Evolutionary conservation across 2,113 vertebrate genomes (phyloP).

Genomic region (Kryptolebias marmoratus): DNA sequence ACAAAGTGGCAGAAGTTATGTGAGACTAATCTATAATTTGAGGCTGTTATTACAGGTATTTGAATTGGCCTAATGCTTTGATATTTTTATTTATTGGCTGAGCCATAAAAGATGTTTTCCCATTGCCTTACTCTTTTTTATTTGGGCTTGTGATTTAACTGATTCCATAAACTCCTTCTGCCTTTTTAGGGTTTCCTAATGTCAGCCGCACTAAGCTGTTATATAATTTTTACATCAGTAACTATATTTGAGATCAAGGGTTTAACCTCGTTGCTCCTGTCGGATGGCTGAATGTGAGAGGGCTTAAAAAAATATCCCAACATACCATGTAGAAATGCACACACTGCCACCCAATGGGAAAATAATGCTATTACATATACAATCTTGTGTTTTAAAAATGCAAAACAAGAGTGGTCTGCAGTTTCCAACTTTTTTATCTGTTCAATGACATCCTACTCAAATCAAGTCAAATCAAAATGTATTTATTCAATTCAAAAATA

Average conservation of each 20-base stretch:
- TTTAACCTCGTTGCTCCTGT: slow-evolving; percentile 31
- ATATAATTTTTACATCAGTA: slow-evolving; percentile 42
- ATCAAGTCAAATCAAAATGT: too few species aligned
- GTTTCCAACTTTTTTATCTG: neutral
- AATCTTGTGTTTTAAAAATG: neutral
- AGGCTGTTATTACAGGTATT: too few species aligned
- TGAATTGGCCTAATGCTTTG: too few species aligned
- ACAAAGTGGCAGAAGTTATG: too few species aligned
- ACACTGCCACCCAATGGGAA: slow-evolving; percentile 48
- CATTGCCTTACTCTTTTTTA: slow-evolving; percentile 11
- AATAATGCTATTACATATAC: slow-evolving; percentile 6
- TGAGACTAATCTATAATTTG: too few species aligned
- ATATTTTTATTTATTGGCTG: too few species aligned
- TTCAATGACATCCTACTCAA: neutral
- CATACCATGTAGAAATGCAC: neutral
- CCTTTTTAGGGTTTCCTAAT: slow-evolving; percentile 1
- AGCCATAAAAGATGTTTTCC: too few species aligned
- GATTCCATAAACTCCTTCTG: slow-evolving; percentile 4
- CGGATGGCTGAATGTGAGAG: slow-evolving; percentile 33
- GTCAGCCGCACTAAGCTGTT: slow-evolving; percentile 26
- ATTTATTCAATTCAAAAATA: too few species aligned
- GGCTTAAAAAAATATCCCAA: neutral
- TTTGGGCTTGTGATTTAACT: slow-evolving; percentile 36
- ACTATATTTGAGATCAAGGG: slow-evolving; percentile 47
- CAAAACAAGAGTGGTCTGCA: neutral